Base-by-base conservation (phyloP, 2,888 invertebrate species). In the Cryptus viduatorius region DNA sequence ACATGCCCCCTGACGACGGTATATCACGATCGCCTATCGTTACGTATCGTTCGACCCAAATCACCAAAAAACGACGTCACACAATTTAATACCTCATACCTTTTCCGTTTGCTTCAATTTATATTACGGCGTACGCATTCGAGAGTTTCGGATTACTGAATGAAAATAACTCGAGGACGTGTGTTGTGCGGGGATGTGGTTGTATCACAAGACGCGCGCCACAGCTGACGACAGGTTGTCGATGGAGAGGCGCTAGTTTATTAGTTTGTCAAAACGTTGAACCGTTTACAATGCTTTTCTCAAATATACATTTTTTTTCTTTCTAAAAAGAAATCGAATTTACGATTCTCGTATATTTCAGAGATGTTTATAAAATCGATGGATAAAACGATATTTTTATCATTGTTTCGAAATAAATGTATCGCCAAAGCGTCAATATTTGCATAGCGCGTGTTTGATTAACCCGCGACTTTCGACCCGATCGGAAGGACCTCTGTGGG, bases 91-190 rank as follows among this genome's bases (percentile, higher is more conserved):
- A 48, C 31, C 42, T 14, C 37, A 3, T 37, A 71, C 31, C 16
- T 24, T 50, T 61, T 24, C 37, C 37, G 46, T 76, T 64, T 64
- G 16, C 8, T 37, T 67, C 44, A 67, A 67, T 56, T 53, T 37
- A 67, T 61, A 59, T 68, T 16, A 82, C 72, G 81, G 85, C 76
- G 77, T 65, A 76, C 81, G 79, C 85, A 87, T 86, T 81, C 88
- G 86, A 84, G 68, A 84, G 87, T 71, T 73, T 69, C 76, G 75
- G 85, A 87, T 86, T 90, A 88, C 87, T 68, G 84, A 89, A 87
- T 89, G 72, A 89, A 90, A 90, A 90, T 89, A 89, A 77, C 84
- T 87, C 61, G 64, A 50, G 84, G 77, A 83, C 79, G 87, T 86
- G 84, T 37, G 37, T 37, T 8, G 37, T 8, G 37, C 37, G 37